Evolutionary conservation across 2,888 invertebrate species (phyloP), one percentile per base, ranked within the genome.

Genomic region (Julus scandinavius): DNA sequence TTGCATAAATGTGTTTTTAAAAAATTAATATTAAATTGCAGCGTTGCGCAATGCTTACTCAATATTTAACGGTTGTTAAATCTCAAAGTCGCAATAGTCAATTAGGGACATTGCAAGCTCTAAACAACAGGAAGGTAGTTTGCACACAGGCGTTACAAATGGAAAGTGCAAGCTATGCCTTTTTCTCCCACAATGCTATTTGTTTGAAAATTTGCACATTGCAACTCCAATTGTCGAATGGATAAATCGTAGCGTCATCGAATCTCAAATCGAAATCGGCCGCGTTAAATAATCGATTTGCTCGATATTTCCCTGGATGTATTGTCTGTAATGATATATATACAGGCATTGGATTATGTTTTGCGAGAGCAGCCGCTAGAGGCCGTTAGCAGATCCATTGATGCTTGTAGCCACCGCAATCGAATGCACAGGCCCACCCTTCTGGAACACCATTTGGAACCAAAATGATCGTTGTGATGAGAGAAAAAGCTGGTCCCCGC

Each of bases 231-330:
- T n/a, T 20, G 7, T 29, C 7, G n/a, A 29, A 72, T 72, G 29
- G 72, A 72, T 72, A 29, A 72, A 9, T 29, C 29, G 29, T 72
- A 7, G 72, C 72, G 72, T 72, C 72, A 72, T 72, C 72, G 72
- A 72, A 72, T 29, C 20, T 72, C 72, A 72, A 72, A 72, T 72
- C 72, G 72, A 72, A 72, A 72, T 72, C 58, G 54, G 17, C 54
- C 54, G 11, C 54, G 13, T 54, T 54, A 54, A 7, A 54, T 54
- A 15, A 63, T 63, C 63, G 72, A 72, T 72, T 29, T 72, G 72
- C 72, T 72, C 72, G 29, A 20, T 20, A n/a, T n/a, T 9, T 72
- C 72, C 72, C 29, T 11, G 63, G n/a, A 72, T 2, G 29, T 11
- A 7, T 2, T 2, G 29, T 29, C 72, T 20, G 9, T 29, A 5